Conservation (phyloP, 2,797 vertebrate species). For the Hozukius guyotensis region DNA sequence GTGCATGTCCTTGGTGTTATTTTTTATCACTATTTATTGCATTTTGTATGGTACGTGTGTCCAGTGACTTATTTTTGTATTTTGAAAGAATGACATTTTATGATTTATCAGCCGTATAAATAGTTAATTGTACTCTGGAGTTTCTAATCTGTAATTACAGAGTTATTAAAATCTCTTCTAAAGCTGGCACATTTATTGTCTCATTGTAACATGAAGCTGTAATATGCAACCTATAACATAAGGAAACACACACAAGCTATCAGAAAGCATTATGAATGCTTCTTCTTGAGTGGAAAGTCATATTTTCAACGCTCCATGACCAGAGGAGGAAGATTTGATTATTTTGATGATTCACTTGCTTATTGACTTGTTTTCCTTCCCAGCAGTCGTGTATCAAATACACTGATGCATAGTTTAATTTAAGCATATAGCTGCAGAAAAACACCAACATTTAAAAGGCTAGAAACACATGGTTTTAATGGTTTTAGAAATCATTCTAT, state of each 20-base stretch:
- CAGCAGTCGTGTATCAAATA: neutral
- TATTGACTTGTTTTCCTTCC: neutral
- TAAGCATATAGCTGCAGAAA: neutral
- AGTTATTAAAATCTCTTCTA: constrained; percentile 72
- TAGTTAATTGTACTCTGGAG: constrained; percentile 58
- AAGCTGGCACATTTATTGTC: constrained; percentile 7
- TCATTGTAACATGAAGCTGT: neutral
- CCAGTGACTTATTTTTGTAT: constrained; percentile 75
- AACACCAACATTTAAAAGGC: neutral
- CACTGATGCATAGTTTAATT: neutral
- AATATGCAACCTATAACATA: neutral
- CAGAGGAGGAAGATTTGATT: neutral
- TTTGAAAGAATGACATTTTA: constrained; percentile 70
- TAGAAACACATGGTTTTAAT: neutral
- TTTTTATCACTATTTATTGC: constrained; percentile 75
- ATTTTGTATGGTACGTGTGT: constrained; percentile 71
- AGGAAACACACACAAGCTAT: neutral
- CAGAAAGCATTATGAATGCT: neutral
- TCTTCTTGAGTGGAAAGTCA: neutral
- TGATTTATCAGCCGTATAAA: constrained; percentile 66
- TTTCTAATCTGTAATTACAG: constrained; percentile 67
- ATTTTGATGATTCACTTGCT: neutral
- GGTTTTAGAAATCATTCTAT: neutral
- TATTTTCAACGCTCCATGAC: neutral
- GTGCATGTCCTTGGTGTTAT: constrained; percentile 62